Evolutionary conservation across 2,888 invertebrate genomes (phyloP).

Genomic region (Dynastes tityus): DNA sequence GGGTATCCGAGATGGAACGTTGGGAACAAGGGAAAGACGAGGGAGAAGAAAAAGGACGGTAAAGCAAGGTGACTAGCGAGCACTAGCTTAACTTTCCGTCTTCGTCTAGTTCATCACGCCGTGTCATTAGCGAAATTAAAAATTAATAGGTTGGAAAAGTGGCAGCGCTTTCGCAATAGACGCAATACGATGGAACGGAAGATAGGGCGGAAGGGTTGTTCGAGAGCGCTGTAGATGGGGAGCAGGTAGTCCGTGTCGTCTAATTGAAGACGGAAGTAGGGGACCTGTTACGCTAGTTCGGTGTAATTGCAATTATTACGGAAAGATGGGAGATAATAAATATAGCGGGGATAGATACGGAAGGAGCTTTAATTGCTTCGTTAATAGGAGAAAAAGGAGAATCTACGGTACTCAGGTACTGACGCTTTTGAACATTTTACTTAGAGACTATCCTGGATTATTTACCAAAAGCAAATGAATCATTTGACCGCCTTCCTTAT

Average conservation of each 20-base stretch:
- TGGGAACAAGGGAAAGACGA: neutral
- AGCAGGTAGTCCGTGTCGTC: neutral
- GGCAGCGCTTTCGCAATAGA: constrained; percentile 1
- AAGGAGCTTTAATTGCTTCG: neutral
- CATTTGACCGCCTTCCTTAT: no score
- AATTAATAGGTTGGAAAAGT: constrained; percentile 41
- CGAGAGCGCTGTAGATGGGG: neutral
- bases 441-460: no score
- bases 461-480: no score
- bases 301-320: constrained; percentile 14
- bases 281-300: constrained; percentile 7
- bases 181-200: neutral
- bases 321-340: neutral
- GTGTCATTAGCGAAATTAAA: constrained; percentile 35
- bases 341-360: no score
- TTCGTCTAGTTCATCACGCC: constrained; percentile 11
- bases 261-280: constrained; percentile 13
- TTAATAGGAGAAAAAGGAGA: no score
- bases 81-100: neutral
- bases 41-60: neutral
- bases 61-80: neutral
- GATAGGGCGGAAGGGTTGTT: neutral
- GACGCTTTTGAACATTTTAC: no score
- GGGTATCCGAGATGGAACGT: neutral
- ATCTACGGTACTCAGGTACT: no score